Evolutionary conservation across 2,888 invertebrate genomes (phyloP).

Genomic region (Chelonus formosanus): DNA sequence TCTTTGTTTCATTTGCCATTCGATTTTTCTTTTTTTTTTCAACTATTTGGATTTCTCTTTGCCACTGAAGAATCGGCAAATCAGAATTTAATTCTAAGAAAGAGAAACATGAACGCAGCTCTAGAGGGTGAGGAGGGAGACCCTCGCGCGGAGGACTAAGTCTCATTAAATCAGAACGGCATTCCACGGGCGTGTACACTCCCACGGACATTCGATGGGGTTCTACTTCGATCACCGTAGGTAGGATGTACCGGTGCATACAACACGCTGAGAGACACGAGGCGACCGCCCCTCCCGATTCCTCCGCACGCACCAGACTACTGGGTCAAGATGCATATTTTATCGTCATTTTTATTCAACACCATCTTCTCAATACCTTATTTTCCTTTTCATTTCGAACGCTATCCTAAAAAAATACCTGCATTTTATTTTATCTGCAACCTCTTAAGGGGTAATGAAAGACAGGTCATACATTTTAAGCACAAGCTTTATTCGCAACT

Average conservation of each 20-base stretch:
- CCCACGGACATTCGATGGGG: slow-evolving; percentile 64
- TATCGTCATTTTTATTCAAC: neutral
- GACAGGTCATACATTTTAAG: too few species aligned
- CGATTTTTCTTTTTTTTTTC: neutral
- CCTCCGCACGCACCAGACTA: slow-evolving; percentile 6
- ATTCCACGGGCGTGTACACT: slow-evolving; percentile 65
- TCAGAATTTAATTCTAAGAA: slow-evolving; percentile 26
- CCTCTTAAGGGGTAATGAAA: too few species aligned
- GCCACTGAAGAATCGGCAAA: slow-evolving; percentile 22
- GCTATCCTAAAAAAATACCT: neutral
- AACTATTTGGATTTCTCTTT: slow-evolving; percentile 17
- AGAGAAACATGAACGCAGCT: slow-evolving; percentile 17
- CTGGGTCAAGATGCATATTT: neutral
- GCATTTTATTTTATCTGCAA: too few species aligned
- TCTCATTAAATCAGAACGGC: slow-evolving; percentile 65
- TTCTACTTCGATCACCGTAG: slow-evolving; percentile 63
- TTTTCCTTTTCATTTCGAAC: slow-evolving; percentile 4
- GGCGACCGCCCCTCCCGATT: slow-evolving; percentile 41
- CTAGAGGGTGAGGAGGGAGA: slow-evolving; percentile 14
- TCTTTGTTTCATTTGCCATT: neutral
- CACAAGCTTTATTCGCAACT: too few species aligned
- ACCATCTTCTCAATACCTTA: neutral
- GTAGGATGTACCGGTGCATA: slow-evolving; percentile 57
- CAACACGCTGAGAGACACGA: slow-evolving; percentile 64
- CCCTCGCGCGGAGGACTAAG: slow-evolving; percentile 35